These are phyloP conservation scores for Phasia obesa DNA, from an alignment of 2,888 invertebrate species.

Conservation along the genomic window DNA sequence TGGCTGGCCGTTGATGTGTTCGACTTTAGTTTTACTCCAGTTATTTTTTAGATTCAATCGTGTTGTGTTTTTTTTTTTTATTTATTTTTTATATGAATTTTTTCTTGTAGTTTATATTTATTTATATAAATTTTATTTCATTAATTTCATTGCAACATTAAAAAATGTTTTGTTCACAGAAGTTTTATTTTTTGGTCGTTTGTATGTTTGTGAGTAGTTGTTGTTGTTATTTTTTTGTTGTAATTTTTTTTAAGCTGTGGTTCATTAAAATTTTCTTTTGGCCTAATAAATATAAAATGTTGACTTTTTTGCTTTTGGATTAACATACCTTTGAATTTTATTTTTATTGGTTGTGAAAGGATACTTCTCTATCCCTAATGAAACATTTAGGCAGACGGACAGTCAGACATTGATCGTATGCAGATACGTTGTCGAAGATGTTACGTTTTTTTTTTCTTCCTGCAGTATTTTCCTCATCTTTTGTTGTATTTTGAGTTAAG, in stretches of 20 bases:
- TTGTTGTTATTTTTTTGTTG: conserved; percentile 63
- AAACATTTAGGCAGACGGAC: conserved; percentile 56
- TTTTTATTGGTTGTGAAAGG: conserved; percentile 65
- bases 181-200: conserved; percentile 23
- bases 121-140: conserved; percentile 67
- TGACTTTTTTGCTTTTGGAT: conserved; percentile 52
- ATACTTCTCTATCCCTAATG: conserved; percentile 46
- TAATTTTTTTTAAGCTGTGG: conserved; percentile 68
- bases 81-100: conserved; percentile 52
- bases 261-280: conserved; percentile 81
- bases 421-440: conserved; percentile 55
- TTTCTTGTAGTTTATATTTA: conserved; percentile 69
- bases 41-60: conserved; percentile 59
- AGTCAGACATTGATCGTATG: conserved; percentile 68
- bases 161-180: conserved; percentile 66
- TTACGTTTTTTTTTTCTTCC: conserved; percentile 39
- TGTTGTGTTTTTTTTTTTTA: conserved; percentile 32
- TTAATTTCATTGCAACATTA: conserved; percentile 68
- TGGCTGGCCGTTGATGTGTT: conserved; percentile 64
- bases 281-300: conserved; percentile 80
- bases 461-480: conserved; percentile 2
- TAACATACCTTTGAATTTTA: conserved; percentile 50
- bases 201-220: neutral
- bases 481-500: conserved; percentile 17
- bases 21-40: conserved; percentile 67